Conservation (phyloP, 2,113 vertebrate genomes). For the Gymnobelideus leadbeateri region DNA sequence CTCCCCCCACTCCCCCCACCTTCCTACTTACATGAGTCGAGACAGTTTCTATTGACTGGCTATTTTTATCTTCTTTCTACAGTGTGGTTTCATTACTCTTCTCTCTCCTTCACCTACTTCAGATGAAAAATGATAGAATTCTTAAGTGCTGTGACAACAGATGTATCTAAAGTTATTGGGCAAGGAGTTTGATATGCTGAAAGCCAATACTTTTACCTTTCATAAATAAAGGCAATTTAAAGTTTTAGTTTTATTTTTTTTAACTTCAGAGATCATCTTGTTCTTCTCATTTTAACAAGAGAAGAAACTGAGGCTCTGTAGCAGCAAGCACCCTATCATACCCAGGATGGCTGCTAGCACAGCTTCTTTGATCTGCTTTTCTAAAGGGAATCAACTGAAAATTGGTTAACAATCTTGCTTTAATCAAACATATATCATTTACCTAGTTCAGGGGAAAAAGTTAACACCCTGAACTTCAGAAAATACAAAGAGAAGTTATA, state of each 20-base stretch:
- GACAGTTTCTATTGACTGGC: not conserved
- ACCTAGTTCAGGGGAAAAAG: too few relatives aligned
- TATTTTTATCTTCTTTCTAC: constrained; percentile 34
- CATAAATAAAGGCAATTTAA: not conserved
- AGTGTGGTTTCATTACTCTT: not conserved
- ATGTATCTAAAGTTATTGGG: not conserved
- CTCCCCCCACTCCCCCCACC: not conserved
- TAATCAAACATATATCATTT: too few relatives aligned
- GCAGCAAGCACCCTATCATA: too few relatives aligned
- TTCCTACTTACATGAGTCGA: constrained; percentile 26
- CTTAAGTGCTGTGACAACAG: not conserved
- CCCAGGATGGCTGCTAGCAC: too few relatives aligned
- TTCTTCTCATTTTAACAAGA: not conserved
- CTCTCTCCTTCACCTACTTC: not conserved
- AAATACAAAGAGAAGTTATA: too few relatives aligned
- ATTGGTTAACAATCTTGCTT: too few relatives aligned
- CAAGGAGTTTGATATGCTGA: not conserved
- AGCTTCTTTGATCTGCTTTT: too few relatives aligned
- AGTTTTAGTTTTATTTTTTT: not conserved
- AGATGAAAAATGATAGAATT: not conserved
- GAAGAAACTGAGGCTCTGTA: not conserved
- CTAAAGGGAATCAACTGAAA: too few relatives aligned
- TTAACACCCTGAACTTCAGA: too few relatives aligned
- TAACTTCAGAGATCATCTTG: not conserved
- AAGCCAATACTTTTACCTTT: not conserved